Evolutionary conservation across 2,888 invertebrate species (phyloP), one percentile per base, ranked within the genome.

Genomic region (Priocnemis perturbator): DNA sequence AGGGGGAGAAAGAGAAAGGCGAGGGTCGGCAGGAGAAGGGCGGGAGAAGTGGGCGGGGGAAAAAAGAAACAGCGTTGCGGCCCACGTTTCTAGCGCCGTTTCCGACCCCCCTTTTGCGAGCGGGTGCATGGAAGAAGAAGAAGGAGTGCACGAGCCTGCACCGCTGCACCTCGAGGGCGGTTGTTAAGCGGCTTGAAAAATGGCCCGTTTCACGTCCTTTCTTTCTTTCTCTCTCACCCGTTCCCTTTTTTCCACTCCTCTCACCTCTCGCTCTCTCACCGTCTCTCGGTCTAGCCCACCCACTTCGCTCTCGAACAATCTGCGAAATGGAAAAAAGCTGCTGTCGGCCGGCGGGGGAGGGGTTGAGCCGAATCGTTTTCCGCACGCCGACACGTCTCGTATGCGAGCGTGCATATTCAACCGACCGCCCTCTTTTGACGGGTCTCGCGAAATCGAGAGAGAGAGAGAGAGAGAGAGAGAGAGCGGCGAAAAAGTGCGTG

Each of bases 101-200:
- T 7, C 14, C 37, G 11, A 37, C 11, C 11, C 37, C 37, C 26
- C 7, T 3, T 11, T 11, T 11, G 37, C 37, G 37, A 37, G 37
- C n/a, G 37, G 4, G 37, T 37, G 37, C 7, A 37, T 11, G 37
- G 37, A 14, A 45, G 58, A 45, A 45, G 58, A 45, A 17, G 17
- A 21, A 37, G 57, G 37, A n/a, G 19, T 15, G 44, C 30, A 21
- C 17, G 37, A n/a, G 21, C 15, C 17, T 11, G 45, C 20, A 20
- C 58, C 45, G 44, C 45, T 58, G 17, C 58, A 58, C 58, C 45
- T 45, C 44, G 45, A 58, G 58, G 58, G 58, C 26, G 58, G 58
- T 58, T 58, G 58, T 58, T 58, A 58, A 58, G 58, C 58, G 58
- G 45, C 58, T 58, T 58, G 58, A 58, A 58, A 58, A 58, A 58